Conservation (phyloP, 92 coral and sea anemone species). For the Pocillopora meandrina region DNA sequence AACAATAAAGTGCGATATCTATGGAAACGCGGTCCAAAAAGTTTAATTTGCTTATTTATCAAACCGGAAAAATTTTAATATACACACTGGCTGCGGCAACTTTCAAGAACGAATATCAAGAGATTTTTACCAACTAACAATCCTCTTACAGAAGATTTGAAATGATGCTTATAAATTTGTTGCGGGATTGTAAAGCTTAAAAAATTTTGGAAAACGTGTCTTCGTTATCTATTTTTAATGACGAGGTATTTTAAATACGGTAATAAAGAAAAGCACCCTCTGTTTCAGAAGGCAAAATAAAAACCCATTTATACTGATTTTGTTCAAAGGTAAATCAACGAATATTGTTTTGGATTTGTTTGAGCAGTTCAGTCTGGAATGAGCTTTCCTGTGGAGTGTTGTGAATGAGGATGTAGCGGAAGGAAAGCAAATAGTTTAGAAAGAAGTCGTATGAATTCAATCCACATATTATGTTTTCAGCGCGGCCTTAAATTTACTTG, state of each 20-base stretch:
- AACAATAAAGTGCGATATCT: not conserved
- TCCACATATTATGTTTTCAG: not conserved
- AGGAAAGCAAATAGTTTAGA: constrained; percentile 12
- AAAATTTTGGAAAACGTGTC: not conserved
- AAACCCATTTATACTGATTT: not conserved
- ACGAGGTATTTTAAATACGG: not conserved
- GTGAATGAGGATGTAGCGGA: constrained; percentile 7
- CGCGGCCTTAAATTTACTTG: not conserved
- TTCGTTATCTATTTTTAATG: not conserved
- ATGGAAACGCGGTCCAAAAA: no score
- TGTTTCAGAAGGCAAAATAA: no score
- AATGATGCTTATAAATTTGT: not conserved
- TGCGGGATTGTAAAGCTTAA: not conserved
- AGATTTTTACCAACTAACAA: no score
- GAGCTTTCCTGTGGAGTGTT: constrained; percentile 2
- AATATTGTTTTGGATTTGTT: not conserved
- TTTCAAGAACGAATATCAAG: no score
- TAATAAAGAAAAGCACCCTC: not conserved
- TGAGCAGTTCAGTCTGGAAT: not conserved
- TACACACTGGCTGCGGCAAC: not conserved
- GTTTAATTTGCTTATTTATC: not conserved
- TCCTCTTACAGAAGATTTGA: no score
- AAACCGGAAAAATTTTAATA: constrained; percentile 1
- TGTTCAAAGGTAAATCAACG: not conserved
- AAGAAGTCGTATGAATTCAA: constrained; percentile 10